phyloP scores from a whole-genome alignment of 2,797 vertebrate genomes.

The Pitangus sulphuratus region DNA sequence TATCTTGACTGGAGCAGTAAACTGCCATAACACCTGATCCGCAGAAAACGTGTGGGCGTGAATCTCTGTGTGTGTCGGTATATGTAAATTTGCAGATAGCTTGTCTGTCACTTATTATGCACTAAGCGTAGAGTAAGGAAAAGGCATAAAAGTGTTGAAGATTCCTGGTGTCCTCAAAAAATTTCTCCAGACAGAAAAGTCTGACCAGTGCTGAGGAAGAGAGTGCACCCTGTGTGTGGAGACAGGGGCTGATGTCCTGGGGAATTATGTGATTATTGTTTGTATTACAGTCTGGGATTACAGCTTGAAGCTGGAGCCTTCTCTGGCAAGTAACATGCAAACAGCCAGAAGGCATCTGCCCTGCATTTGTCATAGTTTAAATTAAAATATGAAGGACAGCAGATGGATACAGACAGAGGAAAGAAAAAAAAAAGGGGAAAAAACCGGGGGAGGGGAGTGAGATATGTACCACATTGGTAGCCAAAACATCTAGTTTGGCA shows the following conservation, averaged over 20 bases:
- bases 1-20: background rate
- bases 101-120: background rate
- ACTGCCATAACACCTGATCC: background rate
- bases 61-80: background rate
- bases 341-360: background rate
- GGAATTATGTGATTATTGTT: constrained; percentile 16
- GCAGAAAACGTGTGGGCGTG: background rate
- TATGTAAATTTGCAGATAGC: background rate
- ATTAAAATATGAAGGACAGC: background rate
- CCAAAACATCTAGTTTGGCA: background rate
- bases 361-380: background rate
- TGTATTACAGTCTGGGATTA: background rate
- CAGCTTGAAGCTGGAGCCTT: background rate
- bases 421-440: background rate
- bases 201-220: background rate
- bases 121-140: background rate
- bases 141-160: background rate
- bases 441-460: background rate
- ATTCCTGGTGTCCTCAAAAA: background rate
- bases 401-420: background rate
- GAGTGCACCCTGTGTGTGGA: background rate
- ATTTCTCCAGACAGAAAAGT: background rate
- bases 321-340: background rate
- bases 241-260: background rate
- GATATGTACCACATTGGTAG: accelerated